Conservation (phyloP, 2,797 vertebrate species). For the Limnodromus scolopaceus region DNA sequence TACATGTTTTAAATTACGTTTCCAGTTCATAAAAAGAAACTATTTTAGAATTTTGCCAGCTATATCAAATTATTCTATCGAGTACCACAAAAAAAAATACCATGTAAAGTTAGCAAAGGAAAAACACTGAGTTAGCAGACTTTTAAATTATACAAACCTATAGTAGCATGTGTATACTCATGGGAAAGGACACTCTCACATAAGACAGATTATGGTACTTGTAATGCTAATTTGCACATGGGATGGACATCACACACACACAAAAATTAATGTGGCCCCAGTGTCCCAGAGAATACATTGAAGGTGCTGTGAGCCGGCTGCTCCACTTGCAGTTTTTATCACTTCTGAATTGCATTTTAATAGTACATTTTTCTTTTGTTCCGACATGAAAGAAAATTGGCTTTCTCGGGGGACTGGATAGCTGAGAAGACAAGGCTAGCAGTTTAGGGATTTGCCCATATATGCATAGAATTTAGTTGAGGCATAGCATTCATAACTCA, state of each 20-base stretch:
- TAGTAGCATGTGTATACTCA: slow-evolving; percentile 77
- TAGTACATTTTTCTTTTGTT: slow-evolving; percentile 88
- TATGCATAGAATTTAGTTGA: slow-evolving; percentile 52
- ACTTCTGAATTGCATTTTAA: slow-evolving; percentile 88
- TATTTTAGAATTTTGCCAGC: slow-evolving; percentile 7
- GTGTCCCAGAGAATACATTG: slow-evolving; percentile 83
- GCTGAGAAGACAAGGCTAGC: slow-evolving; percentile 76
- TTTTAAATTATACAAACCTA: slow-evolving; percentile 79
- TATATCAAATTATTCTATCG: not conserved
- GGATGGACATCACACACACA: slow-evolving; percentile 83
- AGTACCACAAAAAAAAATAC: not conserved
- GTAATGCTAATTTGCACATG: slow-evolving; percentile 86
- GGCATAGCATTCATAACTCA: slow-evolving; percentile 35
- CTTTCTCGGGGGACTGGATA: slow-evolving; percentile 79
- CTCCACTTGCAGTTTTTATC: slow-evolving; percentile 84
- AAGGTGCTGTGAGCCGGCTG: slow-evolving; percentile 82
- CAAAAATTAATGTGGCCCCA: slow-evolving; percentile 86
- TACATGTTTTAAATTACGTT: not conserved
- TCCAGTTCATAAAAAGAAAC: not conserved
- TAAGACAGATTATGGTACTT: slow-evolving; percentile 86
- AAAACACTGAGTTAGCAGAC: slow-evolving; percentile 62
- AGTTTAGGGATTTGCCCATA: slow-evolving; percentile 61
- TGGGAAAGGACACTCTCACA: slow-evolving; percentile 80
- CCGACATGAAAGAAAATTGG: slow-evolving; percentile 85
- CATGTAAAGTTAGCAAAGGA: slow-evolving; percentile 45